Conservation (phyloP, 1,140 invertebrate species). For the Eueides isabella region DNA sequence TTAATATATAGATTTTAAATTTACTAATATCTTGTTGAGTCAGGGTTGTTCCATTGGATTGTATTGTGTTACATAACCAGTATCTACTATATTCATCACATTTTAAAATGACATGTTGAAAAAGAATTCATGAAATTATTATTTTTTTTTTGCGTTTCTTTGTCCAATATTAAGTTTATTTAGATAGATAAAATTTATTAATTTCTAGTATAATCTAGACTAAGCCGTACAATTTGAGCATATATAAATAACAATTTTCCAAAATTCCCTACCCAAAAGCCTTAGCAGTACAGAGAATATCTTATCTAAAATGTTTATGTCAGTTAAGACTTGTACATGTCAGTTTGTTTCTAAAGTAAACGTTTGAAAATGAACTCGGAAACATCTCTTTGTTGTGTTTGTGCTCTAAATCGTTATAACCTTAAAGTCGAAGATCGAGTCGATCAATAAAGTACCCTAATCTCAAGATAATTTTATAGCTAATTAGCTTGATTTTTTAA, state of each 20-base stretch:
- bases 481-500: no score
- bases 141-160: no score
- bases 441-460: not conserved
- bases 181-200: not conserved
- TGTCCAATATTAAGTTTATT: not conserved
- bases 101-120: no score
- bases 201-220: not conserved
- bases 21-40: no score
- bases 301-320: conserved; percentile 39
- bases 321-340: conserved; percentile 34
- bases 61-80: no score
- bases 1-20: no score
- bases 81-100: no score
- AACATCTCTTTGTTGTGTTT: conserved; percentile 30
- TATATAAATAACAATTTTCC: not conserved
- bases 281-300: conserved; percentile 41
- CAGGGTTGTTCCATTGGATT: no score
- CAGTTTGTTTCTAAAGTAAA: conserved; percentile 29
- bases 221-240: not conserved
- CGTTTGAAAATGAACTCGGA: conserved; percentile 34
- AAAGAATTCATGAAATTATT: no score
- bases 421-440: not conserved
- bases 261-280: not conserved
- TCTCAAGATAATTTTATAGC: not conserved
- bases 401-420: not conserved